Evolutionary conservation across 2,888 invertebrate genomes (phyloP).

Genomic region (Lumbricus terrestris): DNA sequence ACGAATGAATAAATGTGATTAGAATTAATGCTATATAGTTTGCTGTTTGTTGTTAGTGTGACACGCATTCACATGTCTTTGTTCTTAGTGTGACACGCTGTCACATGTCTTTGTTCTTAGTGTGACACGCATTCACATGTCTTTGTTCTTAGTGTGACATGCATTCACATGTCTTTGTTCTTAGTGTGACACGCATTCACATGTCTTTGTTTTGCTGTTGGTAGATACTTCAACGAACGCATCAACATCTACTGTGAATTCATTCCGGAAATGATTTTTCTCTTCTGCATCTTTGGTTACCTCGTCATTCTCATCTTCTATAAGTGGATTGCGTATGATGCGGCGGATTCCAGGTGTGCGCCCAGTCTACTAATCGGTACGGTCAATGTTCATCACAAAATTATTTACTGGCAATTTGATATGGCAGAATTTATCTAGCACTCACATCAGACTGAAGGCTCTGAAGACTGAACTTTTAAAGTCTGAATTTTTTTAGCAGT

Average conservation of each 20-base stretch:
- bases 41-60: too few relatives aligned
- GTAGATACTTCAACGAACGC: constrained; percentile 65
- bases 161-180: not conserved
- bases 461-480: too few relatives aligned
- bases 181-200: not conserved
- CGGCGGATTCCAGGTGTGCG: constrained; percentile 69
- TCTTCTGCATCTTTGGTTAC: constrained; percentile 88
- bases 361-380: constrained; percentile 84
- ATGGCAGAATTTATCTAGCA: too few relatives aligned
- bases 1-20: too few relatives aligned
- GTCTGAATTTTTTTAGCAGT: too few relatives aligned
- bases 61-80: not conserved
- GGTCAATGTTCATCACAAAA: constrained; percentile 7
- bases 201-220: not conserved
- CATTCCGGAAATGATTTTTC: constrained; percentile 90
- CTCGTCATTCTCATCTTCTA: constrained; percentile 90
- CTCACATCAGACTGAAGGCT: too few relatives aligned
- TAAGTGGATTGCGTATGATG: constrained; percentile 79
- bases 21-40: too few relatives aligned
- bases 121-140: not conserved
- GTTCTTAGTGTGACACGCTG: too few relatives aligned
- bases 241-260: constrained; percentile 87
- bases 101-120: too few relatives aligned
- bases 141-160: not conserved
- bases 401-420: too few relatives aligned